Conservation (phyloP, 2,113 vertebrate species). For the Xenopus laevis region DNA sequence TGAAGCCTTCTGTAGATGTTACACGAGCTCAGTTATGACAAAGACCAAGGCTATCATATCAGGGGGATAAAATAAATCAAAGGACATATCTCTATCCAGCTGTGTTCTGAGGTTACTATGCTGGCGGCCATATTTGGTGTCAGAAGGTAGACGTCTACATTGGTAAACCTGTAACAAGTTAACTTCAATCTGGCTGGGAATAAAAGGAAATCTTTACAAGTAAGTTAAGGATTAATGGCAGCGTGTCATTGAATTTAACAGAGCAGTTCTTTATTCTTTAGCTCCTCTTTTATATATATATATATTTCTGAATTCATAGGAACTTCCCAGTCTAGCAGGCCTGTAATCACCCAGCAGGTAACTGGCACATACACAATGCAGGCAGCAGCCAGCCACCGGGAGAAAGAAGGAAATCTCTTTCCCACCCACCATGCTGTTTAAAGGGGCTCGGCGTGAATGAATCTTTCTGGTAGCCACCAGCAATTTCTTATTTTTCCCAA, state of each 20-base stretch:
- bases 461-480: conserved; percentile 55
- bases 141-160: background rate
- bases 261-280: conserved; percentile 33
- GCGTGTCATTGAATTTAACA: conserved; percentile 46
- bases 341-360: conserved; percentile 58
- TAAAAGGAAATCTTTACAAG: conserved; percentile 36
- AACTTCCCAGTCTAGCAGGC: conserved; percentile 56
- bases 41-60: conserved; percentile 29
- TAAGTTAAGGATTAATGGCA: conserved; percentile 46
- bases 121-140: conserved; percentile 23
- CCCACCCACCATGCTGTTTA: conserved; percentile 49
- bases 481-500: conserved; percentile 57
- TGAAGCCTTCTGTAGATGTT: conserved; percentile 19
- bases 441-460: conserved; percentile 53
- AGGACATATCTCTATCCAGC: conserved; percentile 27
- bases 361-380: conserved; percentile 52
- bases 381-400: conserved; percentile 47
- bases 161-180: conserved; percentile 27
- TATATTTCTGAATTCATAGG: conserved; percentile 60
- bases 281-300: conserved; percentile 46
- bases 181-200: conserved; percentile 24
- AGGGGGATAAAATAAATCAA: conserved; percentile 19
- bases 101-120: conserved; percentile 25
- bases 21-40: conserved; percentile 20
- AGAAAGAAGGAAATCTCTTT: conserved; percentile 51